Evolutionary conservation across 37 sponge, comb jelly and placozoan species (phyloP).

Genomic region (Hormiphora californensis): DNA sequence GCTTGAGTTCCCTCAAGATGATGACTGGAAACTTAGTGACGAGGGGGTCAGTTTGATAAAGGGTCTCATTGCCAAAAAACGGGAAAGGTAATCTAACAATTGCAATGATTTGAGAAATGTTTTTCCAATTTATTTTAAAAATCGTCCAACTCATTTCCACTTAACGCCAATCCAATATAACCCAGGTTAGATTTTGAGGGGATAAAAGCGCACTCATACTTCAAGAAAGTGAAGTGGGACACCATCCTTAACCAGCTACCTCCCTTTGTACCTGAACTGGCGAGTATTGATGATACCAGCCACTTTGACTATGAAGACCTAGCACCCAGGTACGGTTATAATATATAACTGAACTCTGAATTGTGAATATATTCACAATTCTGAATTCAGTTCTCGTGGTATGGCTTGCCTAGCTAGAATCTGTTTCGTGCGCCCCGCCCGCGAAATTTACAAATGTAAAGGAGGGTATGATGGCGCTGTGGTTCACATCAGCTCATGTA

Average conservation of each 20-base stretch:
- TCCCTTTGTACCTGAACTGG: constrained; percentile 41
- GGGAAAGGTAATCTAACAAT: no score
- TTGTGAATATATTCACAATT: background rate
- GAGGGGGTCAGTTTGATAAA: constrained; percentile 62
- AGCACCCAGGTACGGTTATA: background rate
- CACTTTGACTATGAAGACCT: constrained; percentile 40
- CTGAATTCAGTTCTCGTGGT: background rate
- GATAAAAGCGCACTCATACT: constrained; percentile 71
- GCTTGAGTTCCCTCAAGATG: constrained; percentile 69
- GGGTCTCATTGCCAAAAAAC: constrained; percentile 58
- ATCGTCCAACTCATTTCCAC: no score
- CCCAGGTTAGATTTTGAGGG: constrained; percentile 59
- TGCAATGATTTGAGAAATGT: background rate
- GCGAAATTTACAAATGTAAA: no score
- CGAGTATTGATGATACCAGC: background rate
- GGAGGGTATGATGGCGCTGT: no score
- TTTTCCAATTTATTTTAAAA: no score
- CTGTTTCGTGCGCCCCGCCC: no score
- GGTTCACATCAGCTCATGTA: no score
- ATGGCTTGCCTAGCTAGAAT: no score
- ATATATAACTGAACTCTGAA: background rate
- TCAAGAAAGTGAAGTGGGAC: constrained; percentile 63
- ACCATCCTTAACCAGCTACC: background rate
- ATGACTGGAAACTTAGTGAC: constrained; percentile 42
- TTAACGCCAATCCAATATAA: background rate